Evolutionary conservation across 2,113 vertebrate species (phyloP).

Genomic region (Madoqua kirkii): DNA sequence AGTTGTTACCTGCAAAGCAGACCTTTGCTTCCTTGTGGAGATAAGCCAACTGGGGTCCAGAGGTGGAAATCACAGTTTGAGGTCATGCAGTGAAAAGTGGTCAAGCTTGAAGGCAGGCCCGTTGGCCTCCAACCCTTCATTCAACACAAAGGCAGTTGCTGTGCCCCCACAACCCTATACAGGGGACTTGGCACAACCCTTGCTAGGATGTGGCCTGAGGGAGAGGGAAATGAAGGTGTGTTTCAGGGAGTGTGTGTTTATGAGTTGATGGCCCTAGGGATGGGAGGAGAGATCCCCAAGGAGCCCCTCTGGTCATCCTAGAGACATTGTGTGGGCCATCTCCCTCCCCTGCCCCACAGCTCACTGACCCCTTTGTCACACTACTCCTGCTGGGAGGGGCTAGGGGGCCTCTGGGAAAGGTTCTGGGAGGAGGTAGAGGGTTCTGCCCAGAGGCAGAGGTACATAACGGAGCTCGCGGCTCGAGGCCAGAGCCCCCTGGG

Average conservation of each 20-base stretch:
- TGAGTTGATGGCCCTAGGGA: background rate
- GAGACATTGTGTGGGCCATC: background rate
- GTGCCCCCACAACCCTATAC: no score
- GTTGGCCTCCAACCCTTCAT: background rate
- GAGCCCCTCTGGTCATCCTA: background rate
- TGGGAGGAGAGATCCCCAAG: background rate
- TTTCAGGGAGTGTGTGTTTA: background rate
- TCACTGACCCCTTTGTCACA: background rate
- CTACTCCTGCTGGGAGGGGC: background rate
- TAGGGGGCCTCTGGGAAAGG: no score
- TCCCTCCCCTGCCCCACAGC: no score
- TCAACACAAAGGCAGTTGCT: background rate
- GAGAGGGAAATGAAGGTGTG: background rate
- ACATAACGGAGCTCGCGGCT: background rate
- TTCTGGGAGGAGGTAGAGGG: background rate
- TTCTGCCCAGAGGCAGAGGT: background rate
- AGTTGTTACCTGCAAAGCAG: background rate
- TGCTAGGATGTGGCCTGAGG: background rate
- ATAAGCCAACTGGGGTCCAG: background rate
- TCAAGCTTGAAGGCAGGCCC: background rate
- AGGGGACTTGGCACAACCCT: background rate
- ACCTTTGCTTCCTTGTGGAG: background rate
- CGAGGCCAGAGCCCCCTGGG: background rate
- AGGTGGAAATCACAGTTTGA: background rate
- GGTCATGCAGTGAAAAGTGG: background rate